Conservation (phyloP, 2,797 vertebrate genomes). For the Clamator glandarius region DNA sequence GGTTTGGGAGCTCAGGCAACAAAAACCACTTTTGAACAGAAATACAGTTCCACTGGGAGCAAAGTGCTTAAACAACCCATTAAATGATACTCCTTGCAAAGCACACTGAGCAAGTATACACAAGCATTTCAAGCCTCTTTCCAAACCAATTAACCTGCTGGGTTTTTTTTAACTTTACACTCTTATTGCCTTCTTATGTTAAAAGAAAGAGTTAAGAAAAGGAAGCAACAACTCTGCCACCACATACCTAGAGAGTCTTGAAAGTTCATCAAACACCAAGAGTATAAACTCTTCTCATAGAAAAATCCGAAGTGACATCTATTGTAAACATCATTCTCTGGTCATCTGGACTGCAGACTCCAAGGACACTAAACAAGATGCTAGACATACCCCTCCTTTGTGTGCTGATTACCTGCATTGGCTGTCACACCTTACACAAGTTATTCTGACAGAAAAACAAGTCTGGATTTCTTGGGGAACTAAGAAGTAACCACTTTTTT, state of each 20-base stretch:
- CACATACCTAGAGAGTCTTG: background rate
- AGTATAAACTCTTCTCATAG: background rate
- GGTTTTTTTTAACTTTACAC: background rate
- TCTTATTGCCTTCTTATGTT: background rate
- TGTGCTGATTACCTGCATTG: background rate
- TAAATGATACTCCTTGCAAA: conserved; percentile 1
- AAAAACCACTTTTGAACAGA: background rate
- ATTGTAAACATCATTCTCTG: background rate
- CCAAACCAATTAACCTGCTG: background rate
- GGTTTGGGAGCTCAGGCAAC: conserved; percentile 29
- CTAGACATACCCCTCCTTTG: background rate
- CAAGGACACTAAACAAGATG: background rate
- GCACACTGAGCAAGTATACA: conserved; percentile 2
- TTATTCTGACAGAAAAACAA: background rate
- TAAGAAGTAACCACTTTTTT: background rate
- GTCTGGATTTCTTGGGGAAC: background rate
- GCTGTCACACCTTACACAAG: background rate
- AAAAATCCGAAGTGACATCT: background rate
- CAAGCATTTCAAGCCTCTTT: background rate
- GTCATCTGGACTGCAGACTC: background rate
- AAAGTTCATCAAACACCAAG: background rate
- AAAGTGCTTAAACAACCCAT: conserved; percentile 23
- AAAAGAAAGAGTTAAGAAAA: background rate
- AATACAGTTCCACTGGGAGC: background rate
- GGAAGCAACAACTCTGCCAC: background rate